Conservation (phyloP, 2,888 invertebrate species). For the Lycia hirtaria region DNA sequence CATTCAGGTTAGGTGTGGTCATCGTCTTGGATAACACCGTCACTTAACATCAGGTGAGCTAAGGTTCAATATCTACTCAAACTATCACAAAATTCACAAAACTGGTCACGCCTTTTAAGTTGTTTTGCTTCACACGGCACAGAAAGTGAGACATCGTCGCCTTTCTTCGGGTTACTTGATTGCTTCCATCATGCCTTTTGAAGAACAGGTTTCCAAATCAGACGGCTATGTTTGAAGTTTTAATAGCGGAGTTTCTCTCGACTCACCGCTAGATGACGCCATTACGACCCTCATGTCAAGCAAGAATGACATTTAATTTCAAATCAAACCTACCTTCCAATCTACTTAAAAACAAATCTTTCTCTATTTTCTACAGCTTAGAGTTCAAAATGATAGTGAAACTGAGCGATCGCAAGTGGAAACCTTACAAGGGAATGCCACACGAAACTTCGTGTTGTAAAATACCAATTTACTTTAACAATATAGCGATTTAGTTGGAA, state of each 20-base stretch:
- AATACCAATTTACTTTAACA: conserved; percentile 82
- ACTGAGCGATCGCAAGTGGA: conserved; percentile 11
- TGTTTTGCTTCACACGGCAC: background rate
- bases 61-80: too few relatives aligned
- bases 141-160: conserved; percentile 14
- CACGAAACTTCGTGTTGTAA: conserved; percentile 76
- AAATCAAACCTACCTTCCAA: conserved; percentile 22
- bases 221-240: conserved; percentile 40
- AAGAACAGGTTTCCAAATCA: conserved; percentile 11
- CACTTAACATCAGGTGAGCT: too few relatives aligned
- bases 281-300: conserved; percentile 66
- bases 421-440: conserved; percentile 60
- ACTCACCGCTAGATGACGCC: conserved; percentile 65
- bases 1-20: too few relatives aligned
- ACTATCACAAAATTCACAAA: too few relatives aligned
- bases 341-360: conserved; percentile 7
- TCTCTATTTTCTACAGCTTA: conserved; percentile 26
- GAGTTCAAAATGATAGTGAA: conserved; percentile 39
- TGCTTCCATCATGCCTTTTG: conserved; percentile 21
- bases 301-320: conserved; percentile 69
- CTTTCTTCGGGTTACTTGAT: conserved; percentile 10
- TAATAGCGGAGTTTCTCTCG: conserved; percentile 45
- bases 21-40: too few relatives aligned
- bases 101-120: background rate
- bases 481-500: conserved; percentile 77